These are phyloP conservation scores for Scomber colias DNA, from an alignment of 2,113 vertebrate genomes.

Conservation along the genomic window DNA sequence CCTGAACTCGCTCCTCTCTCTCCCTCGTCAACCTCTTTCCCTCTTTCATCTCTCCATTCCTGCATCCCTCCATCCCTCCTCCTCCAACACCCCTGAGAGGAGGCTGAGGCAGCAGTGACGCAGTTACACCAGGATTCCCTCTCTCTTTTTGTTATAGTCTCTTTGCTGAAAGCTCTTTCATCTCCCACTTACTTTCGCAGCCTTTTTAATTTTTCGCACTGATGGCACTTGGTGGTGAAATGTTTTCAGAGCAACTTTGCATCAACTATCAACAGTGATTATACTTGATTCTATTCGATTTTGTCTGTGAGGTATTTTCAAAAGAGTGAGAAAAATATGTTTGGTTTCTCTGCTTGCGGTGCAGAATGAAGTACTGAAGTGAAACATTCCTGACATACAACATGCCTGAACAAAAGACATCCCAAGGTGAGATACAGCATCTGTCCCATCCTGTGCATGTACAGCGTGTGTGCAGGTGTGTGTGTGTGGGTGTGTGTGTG, in stretches of 20 bases:
- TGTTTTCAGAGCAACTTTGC: slow-evolving; percentile 5
- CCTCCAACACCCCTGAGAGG: slow-evolving; percentile 54
- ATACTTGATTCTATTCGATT: not conserved
- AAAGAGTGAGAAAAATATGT: not conserved
- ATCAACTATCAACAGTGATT: not conserved
- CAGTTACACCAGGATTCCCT: slow-evolving; percentile 81
- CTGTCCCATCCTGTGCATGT: slow-evolving; percentile 13
- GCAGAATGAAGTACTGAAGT: not conserved
- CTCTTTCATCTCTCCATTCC: slow-evolving; percentile 70
- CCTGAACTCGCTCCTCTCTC: slow-evolving; percentile 65
- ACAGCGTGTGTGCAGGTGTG: not conserved
- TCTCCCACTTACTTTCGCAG: slow-evolving; percentile 30
- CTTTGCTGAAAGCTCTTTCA: slow-evolving; percentile 38
- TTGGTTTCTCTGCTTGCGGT: too few relatives aligned
- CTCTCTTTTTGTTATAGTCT: slow-evolving; percentile 22
- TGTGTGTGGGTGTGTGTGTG: slow-evolving; percentile 26
- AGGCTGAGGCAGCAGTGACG: slow-evolving; percentile 76
- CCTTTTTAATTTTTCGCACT: slow-evolving; percentile 17
- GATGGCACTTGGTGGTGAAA: not conserved
- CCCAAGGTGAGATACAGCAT: slow-evolving; percentile 60
- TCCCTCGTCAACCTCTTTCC: slow-evolving; percentile 45
- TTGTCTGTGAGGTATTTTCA: not conserved
- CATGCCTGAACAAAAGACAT: slow-evolving; percentile 54
- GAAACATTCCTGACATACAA: slow-evolving; percentile 30
- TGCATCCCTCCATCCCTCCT: slow-evolving; percentile 57